Evolutionary conservation across 2,888 invertebrate genomes (phyloP).

Genomic region (Andrena flavipes): DNA sequence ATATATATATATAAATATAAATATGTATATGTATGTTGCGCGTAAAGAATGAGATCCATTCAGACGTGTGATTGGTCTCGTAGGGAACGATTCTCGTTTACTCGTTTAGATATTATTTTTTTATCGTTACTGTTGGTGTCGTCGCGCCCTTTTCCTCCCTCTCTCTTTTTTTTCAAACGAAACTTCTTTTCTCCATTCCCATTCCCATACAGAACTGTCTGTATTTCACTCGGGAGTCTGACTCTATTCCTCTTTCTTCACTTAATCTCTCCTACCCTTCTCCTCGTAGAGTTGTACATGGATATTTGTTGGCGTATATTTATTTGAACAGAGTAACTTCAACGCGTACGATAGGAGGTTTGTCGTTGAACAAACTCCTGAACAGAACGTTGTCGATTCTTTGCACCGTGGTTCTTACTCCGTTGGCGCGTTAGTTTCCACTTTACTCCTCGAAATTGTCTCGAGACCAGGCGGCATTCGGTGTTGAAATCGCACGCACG

Average conservation of each 20-base stretch:
- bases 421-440: neutral
- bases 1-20: constrained; percentile 50
- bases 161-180: constrained; percentile 6
- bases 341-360: neutral
- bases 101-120: constrained; percentile 43
- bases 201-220: constrained; percentile 29
- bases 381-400: neutral
- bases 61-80: constrained; percentile 41
- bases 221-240: constrained; percentile 16
- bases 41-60: constrained; percentile 33
- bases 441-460: neutral
- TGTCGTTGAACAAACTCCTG: neutral
- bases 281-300: neutral
- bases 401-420: neutral
- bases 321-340: constrained; percentile 31
- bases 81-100: constrained; percentile 36
- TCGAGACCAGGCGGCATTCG: neutral
- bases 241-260: neutral
- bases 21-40: constrained; percentile 63
- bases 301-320: constrained; percentile 45
- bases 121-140: constrained; percentile 58
- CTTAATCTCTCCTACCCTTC: neutral
- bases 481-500: constrained; percentile 20
- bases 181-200: constrained; percentile 16
- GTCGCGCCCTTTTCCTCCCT: constrained; percentile 8